phyloP scores from a whole-genome alignment of 2,797 vertebrate genomes.

The Xiphorhynchus erythropygius region DNA sequence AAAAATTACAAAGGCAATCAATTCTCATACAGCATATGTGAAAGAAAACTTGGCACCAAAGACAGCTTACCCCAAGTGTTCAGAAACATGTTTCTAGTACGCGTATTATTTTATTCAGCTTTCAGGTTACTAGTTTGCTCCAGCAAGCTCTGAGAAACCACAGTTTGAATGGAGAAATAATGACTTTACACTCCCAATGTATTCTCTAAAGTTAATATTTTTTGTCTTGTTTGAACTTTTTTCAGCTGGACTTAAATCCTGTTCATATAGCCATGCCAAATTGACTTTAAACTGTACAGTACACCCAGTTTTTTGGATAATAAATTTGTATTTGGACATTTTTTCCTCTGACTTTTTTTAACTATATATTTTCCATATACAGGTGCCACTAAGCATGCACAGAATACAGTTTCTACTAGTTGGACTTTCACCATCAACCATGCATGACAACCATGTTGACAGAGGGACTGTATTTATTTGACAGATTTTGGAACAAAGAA shows the following conservation, averaged over 20 bases:
- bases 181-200: background rate
- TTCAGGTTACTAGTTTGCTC: constrained; percentile 31
- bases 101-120: background rate
- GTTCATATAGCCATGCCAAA: background rate
- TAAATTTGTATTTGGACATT: background rate
- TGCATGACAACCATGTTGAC: background rate
- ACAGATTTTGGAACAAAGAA: constrained; percentile 33
- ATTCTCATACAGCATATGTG: background rate
- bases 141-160: background rate
- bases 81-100: background rate
- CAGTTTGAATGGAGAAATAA: background rate
- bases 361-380: background rate
- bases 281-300: background rate
- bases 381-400: background rate
- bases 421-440: background rate
- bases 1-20: constrained; percentile 54
- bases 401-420: background rate
- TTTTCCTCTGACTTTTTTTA: background rate
- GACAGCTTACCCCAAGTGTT: background rate
- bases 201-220: background rate
- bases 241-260: background rate
- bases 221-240: background rate
- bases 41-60: constrained; percentile 30
- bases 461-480: background rate
- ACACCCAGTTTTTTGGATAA: background rate